Base-by-base conservation (phyloP, 2,113 vertebrate species). In the Hydropotes inermis region DNA sequence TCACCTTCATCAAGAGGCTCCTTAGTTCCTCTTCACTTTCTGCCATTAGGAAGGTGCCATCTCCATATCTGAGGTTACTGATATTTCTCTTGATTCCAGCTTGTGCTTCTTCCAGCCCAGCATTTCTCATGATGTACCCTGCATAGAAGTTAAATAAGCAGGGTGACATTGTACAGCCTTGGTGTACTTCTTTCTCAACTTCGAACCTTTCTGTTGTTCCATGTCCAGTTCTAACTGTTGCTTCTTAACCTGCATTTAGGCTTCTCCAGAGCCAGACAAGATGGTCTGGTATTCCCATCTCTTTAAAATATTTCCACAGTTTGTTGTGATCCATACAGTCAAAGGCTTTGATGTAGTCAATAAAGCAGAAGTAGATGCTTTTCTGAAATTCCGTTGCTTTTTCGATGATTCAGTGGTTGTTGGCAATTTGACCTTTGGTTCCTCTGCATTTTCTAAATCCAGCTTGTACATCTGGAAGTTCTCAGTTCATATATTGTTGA, bases 391-490 rank as follows among this genome's bases (percentile, higher is more conserved):
- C 21, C 39, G 36, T 74, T 74, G 36, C 67, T 25, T 39, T 39
- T 39, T 74, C 0, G 0, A 74, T 74, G 21, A 74, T 74, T 19
- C 67, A 39, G 0, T 3, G 2, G 3, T 13, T 74, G 5, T 25
- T 74, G 67, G 36, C 67, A 74, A 39, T 74, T 25, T 74, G 21
- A 39, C 13, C 67, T 74, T 21, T 74, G 19, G 10, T 25, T 39
- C 67, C 10, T 74, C 36, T 74, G 21, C 0, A 0, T 74, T 39
- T 74, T 74, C 67, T 74, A 74, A 74, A 74, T 39, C 21, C 21
- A 39, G 21, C 36, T 74, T 36, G 36, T 39, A 74, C 36, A 39
- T 74, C 36, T 74, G 67, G 67, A 74, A 39, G 5, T 74, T 39
- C 67, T 25, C 10, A 12, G 36, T 70, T 70, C 64, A 11, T 6